Evolutionary conservation across 1,140 invertebrate species (phyloP).

Genomic region (Neotoxoptera formosana): DNA sequence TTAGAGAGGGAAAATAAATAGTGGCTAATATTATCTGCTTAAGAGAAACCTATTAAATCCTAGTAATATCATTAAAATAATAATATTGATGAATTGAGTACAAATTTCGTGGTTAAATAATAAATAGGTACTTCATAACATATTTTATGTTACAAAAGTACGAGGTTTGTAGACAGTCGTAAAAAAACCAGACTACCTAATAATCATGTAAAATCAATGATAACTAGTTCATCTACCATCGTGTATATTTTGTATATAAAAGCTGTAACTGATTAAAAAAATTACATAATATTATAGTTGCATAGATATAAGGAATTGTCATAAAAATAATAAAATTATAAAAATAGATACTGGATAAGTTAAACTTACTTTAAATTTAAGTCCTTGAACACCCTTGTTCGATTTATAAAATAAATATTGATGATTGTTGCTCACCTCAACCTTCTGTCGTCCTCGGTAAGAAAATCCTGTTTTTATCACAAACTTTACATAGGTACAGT

Average conservation of each 20-base stretch:
- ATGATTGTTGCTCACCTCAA: constrained; percentile 12
- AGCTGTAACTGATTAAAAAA: neutral
- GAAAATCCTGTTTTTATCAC: neutral
- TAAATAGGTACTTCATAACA: neutral
- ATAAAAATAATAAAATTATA: neutral
- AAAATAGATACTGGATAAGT: neutral
- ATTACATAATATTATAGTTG: neutral
- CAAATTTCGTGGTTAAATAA: neutral
- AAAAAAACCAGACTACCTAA: neutral
- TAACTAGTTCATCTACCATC: neutral
- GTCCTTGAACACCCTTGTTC: neutral
- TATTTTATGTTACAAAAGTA: neutral
- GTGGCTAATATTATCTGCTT: neutral
- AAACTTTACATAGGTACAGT: neutral
- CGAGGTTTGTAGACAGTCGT: neutral
- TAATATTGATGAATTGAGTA: neutral
- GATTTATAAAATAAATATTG: neutral
- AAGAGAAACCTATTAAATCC: neutral
- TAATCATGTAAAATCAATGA: neutral
- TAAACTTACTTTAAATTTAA: neutral
- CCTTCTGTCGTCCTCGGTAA: constrained; percentile 39
- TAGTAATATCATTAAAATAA: neutral
- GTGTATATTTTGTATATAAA: neutral
- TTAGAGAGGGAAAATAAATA: neutral
- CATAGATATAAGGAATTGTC: neutral